Evolutionary conservation across 2,113 vertebrate species (phyloP), one percentile per base, ranked within the genome.

Genomic region (Zootoca vivipara): DNA sequence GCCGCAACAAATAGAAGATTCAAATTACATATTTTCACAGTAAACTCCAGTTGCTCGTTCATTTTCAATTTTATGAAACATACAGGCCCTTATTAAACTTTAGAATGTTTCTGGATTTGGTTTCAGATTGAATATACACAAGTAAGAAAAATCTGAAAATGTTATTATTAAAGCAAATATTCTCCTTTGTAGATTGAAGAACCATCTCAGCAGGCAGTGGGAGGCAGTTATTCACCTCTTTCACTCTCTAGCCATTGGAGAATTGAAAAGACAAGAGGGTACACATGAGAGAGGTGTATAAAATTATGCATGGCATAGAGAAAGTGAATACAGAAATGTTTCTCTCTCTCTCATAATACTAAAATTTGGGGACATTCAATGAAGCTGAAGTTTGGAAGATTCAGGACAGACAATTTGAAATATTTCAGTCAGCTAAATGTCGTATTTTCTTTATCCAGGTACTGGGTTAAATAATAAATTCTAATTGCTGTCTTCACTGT

Each of bases 21-120:
- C 90, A 28, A 58, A 93, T 67, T 92, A 85, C 75, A 92, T 24
- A 70, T 74, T 46, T 75, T 28, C 18, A 72, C 26, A 78, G 16
- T 38, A 22, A 89, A 86, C 86, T 73, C 80, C 58, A 0, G 4
- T 7, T 35, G 85, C 90, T 80, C 82, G 85, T 67, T 82, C 75
- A 78, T 64, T 38, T 52, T 69, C 16, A 89, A 85, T 12, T 64
- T 26, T 78, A 7, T 85, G 3, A 3, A 26, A 79, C n/a, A 77
- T 35, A 40, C 5, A 65, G 22, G 38, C 30, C 4, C 58, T 78
- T 70, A 18, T 9, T 77, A 40, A 62, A 28, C 81, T 79, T 12
- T 65, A 75, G 35, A 69, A 82, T 40, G 24, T 26, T 24, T 6
- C 15, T 16, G 65, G 64, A 12, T 7, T 88, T 52, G 82, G 40